Base-by-base conservation (phyloP, 2,888 invertebrate genomes). In the Cantharis lateralis region DNA sequence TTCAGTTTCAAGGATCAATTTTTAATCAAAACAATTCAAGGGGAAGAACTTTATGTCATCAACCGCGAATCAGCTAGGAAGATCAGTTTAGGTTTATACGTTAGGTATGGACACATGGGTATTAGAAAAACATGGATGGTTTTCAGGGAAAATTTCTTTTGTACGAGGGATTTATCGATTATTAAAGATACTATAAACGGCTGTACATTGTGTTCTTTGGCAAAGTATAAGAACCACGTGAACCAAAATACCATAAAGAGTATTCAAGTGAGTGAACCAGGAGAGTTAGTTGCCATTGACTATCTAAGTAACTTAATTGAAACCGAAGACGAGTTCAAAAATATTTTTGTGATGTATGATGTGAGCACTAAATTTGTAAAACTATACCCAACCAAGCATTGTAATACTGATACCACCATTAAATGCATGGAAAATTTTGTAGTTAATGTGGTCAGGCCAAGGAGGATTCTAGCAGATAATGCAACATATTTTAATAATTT, bases 91-190 rank as follows among this genome's bases (percentile, higher is more conserved):
- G 15, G 24, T 24, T 3, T 73, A n/a, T 68, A 73, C 24, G 13
- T n/a, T 15, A 68, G 13, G 1, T 73, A 61, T 68, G 68, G 73
- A n/a, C 73, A 68, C 24, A 68, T 28, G 7, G 68, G 68, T 16
- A 61, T 26, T 4, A 73, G 73, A 24, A 73, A 73, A 24, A 3
- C n/a, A n/a, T 73, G 68, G 68, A 18, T 73, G 48, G 3, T 73
- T 1, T 68, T 20, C 13, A 64, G 68, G 15, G 68, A 73, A 68
- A 20, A 11, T 10, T 68, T 61, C 15, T 68, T 18, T 18, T 48
- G 11, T 13, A 68, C 9, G 3, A 73, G 68, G 7, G 24, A 73
- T 62, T 68, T 62, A 10, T 61, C n/a, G 1, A 32, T 71, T 4
- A 61, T 71, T 1, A 71, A 48, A 15, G 9, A 10, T 0, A 11